Percentiles rank a stretch among this genome's conserved stretches.
phyloP scores from a whole-genome alignment of 2,797 vertebrate species.

The Brotula barbata region DNA sequence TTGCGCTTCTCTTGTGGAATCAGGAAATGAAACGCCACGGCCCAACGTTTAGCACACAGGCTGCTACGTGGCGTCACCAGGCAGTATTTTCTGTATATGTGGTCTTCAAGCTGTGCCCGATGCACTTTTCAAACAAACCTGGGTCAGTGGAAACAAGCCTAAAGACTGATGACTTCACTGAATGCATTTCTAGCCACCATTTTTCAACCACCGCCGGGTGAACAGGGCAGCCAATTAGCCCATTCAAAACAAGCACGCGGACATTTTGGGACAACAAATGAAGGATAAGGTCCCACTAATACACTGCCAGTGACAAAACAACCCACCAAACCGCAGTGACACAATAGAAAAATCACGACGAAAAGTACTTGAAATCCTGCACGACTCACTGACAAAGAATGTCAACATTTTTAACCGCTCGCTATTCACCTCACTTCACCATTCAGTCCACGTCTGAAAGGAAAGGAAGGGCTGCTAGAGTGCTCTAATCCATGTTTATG shows the following conservation, averaged over 20 bases:
- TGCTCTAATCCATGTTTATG: constrained; percentile 49
- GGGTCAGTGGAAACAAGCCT: constrained; percentile 35
- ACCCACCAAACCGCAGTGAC: constrained; percentile 21
- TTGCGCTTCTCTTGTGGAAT: neutral
- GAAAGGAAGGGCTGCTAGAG: constrained; percentile 57
- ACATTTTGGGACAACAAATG: constrained; percentile 40
- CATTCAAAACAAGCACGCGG: constrained; percentile 44
- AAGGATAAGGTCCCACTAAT: constrained; percentile 37
- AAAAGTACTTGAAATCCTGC: constrained; percentile 24
- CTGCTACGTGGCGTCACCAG: constrained; percentile 1
- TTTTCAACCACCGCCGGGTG: constrained; percentile 21
- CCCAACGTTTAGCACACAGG: constrained; percentile 8
- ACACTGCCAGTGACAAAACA: constrained; percentile 46
- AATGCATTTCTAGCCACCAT: constrained; percentile 47
- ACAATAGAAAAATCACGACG: constrained; percentile 34
- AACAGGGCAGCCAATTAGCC: constrained; percentile 40
- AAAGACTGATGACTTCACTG: constrained; percentile 30
- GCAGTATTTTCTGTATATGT: neutral
- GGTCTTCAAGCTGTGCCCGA: constrained; percentile 23
- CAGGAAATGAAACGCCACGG: neutral
- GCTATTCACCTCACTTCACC: constrained; percentile 51
- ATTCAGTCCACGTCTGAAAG: constrained; percentile 47
- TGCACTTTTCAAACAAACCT: constrained; percentile 49
- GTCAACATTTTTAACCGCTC: constrained; percentile 61
- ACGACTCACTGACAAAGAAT: constrained; percentile 61